Evolutionary conservation across 2,888 invertebrate species (phyloP), one percentile per base, ranked within the genome.

Genomic region (Latrodectus elegans): DNA sequence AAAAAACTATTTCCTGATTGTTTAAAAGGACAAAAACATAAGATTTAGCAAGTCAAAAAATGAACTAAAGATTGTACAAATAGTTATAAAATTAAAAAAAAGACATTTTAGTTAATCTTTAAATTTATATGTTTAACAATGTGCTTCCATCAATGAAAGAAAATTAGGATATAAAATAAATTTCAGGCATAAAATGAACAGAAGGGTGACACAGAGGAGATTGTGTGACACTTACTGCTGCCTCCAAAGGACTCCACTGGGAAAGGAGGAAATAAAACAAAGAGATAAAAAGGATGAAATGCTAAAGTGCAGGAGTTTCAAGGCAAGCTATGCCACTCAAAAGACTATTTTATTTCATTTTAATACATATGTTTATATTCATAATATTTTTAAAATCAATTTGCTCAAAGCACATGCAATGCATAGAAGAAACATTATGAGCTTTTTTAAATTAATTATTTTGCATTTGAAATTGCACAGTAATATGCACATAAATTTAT

Each of bases 211-310:
- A 88, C 88, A 84, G 82, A 88, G 88, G 88, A 88, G 68, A 76
- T 78, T 78, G 75, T 81, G 79, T 89, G 86, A 86, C 85, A 89
- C 89, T 89, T 89, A 89, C 89, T 89, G 89, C 86, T 89, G 82
- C 86, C 81, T 89, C 89, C 89, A 70, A 77, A 82, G 83, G 85
- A 83, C 80, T 89, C 89, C 89, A 89, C 89, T 88, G 85, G 78
- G 82, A 80, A 78, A 88, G 80, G 84, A 82, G 84, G 80, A 80
- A 72, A 84, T 68, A 82, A 76, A 75, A 85, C 53, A 84, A 84
- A 82, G 76, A 84, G 74, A 84, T 73, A 88, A 88, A 88, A 88
- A 88, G 88, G 82, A 64, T 88, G 81, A 84, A 88, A 88, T 85
- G 84, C 84, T 78, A 85, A 84, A 78, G 77, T 81, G 82, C 81